Conservation (phyloP, 2,888 invertebrate species). For the Slavum lentiscoides region DNA sequence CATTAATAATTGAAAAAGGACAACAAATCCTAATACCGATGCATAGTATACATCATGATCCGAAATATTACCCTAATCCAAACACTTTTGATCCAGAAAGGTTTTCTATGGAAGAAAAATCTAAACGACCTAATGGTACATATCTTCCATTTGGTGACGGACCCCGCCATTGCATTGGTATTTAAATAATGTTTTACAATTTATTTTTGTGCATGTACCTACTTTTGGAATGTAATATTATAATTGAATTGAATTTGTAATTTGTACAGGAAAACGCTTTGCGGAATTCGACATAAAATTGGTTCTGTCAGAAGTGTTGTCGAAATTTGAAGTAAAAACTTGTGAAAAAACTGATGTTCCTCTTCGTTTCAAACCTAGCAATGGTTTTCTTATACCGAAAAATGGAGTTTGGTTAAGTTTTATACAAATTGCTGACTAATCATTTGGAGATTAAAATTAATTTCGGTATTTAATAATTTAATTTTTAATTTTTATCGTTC, state of each 20-base stretch:
- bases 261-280: neutral
- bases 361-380: neutral
- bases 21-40: constrained; percentile 58
- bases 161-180: constrained; percentile 60
- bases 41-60: constrained; percentile 59
- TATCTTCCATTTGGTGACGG: constrained; percentile 60
- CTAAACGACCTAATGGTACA: constrained; percentile 55
- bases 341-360: constrained; percentile 1
- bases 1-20: constrained; percentile 58
- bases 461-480: too few species aligned
- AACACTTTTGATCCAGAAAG: constrained; percentile 61
- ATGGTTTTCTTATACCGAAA: neutral
- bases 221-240: too few species aligned
- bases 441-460: too few species aligned
- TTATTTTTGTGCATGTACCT: too few species aligned
- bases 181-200: neutral
- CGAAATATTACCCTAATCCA: too few species aligned
- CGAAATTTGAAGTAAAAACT: neutral
- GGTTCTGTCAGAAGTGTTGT: neutral
- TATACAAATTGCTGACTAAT: neutral
- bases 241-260: neutral
- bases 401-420: constrained; percentile 18
- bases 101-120: constrained; percentile 59
- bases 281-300: too few species aligned
- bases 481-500: too few species aligned